Conservation (phyloP, 92 coral and sea anemone species). For the Diadumene lineata region DNA sequence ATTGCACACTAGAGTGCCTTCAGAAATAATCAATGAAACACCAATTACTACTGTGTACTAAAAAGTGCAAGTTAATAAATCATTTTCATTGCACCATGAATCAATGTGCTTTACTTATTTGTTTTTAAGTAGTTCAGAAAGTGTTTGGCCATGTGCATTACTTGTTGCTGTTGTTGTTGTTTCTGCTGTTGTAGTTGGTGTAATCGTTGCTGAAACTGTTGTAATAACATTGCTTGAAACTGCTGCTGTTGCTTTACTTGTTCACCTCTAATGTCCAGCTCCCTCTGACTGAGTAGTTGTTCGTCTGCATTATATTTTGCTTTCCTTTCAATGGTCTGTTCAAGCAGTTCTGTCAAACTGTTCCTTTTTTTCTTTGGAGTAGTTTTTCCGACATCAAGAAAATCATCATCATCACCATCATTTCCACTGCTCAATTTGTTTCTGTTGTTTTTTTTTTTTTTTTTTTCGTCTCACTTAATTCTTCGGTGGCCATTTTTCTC, state of each 20-base stretch:
- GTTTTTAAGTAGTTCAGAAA: constrained; percentile 3
- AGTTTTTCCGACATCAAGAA: neutral
- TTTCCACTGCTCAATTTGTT: constrained; percentile 19
- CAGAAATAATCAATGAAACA: too few species aligned
- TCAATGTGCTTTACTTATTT: neutral
- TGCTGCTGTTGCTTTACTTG: neutral
- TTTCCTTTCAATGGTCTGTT: neutral
- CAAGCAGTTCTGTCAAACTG: neutral
- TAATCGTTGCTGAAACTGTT: neutral
- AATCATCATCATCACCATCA: constrained; percentile 16
- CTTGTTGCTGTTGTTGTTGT: neutral
- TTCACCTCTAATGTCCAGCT: neutral
- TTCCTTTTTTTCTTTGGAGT: neutral
- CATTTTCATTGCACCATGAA: too few species aligned
- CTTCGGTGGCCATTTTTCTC: constrained; percentile 31
- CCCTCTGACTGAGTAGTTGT: neutral
- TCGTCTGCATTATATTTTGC: neutral
- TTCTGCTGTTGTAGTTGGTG: neutral
- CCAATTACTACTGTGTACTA: too few species aligned
- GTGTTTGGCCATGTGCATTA: neutral
- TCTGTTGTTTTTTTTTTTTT: constrained; percentile 10
- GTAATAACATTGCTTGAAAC: neutral
- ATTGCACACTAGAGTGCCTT: too few species aligned
- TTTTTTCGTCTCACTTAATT: constrained; percentile 31
- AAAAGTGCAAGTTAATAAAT: too few species aligned